A percentile compares a stretch with the other conserved stretches of the same genome.
Evolutionary conservation across 1,140 invertebrate genomes (phyloP).

Genomic region (Drosophila asahinai): DNA sequence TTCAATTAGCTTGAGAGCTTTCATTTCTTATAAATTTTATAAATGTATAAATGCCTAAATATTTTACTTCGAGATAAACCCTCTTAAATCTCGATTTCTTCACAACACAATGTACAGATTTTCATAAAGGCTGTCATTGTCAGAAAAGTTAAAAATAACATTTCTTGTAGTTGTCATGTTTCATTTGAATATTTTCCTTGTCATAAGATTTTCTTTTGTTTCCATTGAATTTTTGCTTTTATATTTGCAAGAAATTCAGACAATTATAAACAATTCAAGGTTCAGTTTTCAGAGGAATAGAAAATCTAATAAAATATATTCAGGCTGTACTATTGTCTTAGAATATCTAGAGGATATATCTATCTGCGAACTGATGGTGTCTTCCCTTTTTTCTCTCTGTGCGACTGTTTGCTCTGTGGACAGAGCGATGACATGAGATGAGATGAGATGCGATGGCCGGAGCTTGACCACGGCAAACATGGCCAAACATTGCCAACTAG

Average conservation of each 20-base stretch:
- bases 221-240: not conserved
- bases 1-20: not conserved
- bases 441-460: constrained; percentile 22
- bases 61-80: too few relatives aligned
- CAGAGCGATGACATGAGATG: constrained; percentile 35
- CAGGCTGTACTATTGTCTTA: not conserved
- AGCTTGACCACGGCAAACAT: constrained; percentile 52
- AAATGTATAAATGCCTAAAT: not conserved
- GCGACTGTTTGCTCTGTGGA: constrained; percentile 24
- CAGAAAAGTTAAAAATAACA: not conserved
- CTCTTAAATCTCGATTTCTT: not conserved
- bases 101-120: not conserved
- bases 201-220: not conserved
- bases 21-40: not conserved
- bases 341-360: not conserved
- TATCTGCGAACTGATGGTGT: not conserved
- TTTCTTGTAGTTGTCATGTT: not conserved
- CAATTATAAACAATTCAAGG: not conserved
- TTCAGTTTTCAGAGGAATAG: not conserved
- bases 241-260: not conserved
- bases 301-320: not conserved
- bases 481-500: constrained; percentile 49
- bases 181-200: not conserved
- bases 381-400: constrained; percentile 17
- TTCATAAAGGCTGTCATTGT: not conserved